Evolutionary conservation across 2,888 invertebrate species (phyloP).

Genomic region (Mesorhabditis sp.): DNA sequence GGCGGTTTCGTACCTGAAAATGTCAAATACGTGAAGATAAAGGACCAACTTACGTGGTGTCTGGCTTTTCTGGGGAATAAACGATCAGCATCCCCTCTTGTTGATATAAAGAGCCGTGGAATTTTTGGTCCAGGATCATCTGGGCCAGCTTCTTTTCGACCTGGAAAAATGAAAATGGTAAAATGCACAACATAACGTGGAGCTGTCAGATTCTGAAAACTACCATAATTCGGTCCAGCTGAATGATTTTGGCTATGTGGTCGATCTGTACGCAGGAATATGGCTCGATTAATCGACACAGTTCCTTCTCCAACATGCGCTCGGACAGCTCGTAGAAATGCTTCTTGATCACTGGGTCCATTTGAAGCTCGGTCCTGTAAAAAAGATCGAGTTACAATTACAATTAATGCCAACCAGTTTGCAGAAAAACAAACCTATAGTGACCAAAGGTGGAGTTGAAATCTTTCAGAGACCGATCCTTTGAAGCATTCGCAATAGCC

Average conservation of each 20-base stretch:
- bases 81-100: conserved; percentile 95
- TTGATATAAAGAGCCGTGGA: conserved; percentile 78
- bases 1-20: conserved; percentile 94
- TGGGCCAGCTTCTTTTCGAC: conserved; percentile 98
- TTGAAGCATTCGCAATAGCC: conserved; percentile 89
- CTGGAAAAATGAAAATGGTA: conserved; percentile 32
- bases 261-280: conserved; percentile 82
- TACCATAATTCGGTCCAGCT: conserved; percentile 56
- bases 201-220: background rate
- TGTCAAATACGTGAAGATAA: conserved; percentile 66
- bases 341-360: conserved; percentile 80
- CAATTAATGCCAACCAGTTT: background rate
- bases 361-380: conserved; percentile 38
- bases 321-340: conserved; percentile 96
- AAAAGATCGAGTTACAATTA: background rate
- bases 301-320: conserved; percentile 96
- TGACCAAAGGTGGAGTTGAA: conserved; percentile 71
- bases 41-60: conserved; percentile 92
- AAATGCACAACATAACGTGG: background rate
- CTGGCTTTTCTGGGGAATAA: conserved; percentile 87
- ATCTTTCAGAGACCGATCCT: conserved; percentile 88
- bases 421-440: background rate
- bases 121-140: conserved; percentile 98
- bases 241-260: conserved; percentile 51
- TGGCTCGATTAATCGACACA: conserved; percentile 95